Evolutionary conservation across 2,888 invertebrate genomes (phyloP), one percentile per base, ranked within the genome.

Genomic region (Pachycephus smyrnensis): DNA sequence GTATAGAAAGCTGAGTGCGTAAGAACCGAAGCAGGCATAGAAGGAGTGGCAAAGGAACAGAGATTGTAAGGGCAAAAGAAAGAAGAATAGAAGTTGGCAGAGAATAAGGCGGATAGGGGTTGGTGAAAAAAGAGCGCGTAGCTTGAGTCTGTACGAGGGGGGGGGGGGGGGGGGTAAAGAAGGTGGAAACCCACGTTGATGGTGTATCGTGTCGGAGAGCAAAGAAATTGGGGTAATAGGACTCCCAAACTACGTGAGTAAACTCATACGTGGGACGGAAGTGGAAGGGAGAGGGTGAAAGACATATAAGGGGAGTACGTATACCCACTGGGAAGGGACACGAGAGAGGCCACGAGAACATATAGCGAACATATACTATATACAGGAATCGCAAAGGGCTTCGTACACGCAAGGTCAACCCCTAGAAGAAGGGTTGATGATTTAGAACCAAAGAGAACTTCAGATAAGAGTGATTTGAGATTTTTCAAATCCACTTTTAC

Each of bases 181-280:
- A 76, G 80, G 73, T 40, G 37, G 69, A 78, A 71, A 77, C 73
- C 83, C 82, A 82, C 82, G 83, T 82, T 80, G 83, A 83, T 83
- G 82, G 83, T 83, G 82, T 83, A 83, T 83, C 82, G 79, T 78
- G 82, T 77, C 80, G 77, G 80, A 80, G 79, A 82, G 80, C 80
- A 83, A 71, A 83, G 82, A 82, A 83, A 83, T 83, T 82, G 82
- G 83, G 82, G 82, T 83, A 83, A 83, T 83, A 82, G 83, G 83
- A 82, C 82, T 82, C 80, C 80, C 76, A 80, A 83, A 80, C 79
- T 83, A 83, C 83, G 83, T 83, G 83, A 83, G 83, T 71, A 82
- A 83, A 83, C 82, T 83, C 81, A 80, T 77, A 81, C 76, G 82
- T 79, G 55, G 79, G 76, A 79, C 68, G 80, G 78, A 73, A 80